Percentiles rank a stretch among this genome's conserved stretches.
Conservation (phyloP, 2,888 invertebrate species). For the Orthonychiurus folsomi region DNA sequence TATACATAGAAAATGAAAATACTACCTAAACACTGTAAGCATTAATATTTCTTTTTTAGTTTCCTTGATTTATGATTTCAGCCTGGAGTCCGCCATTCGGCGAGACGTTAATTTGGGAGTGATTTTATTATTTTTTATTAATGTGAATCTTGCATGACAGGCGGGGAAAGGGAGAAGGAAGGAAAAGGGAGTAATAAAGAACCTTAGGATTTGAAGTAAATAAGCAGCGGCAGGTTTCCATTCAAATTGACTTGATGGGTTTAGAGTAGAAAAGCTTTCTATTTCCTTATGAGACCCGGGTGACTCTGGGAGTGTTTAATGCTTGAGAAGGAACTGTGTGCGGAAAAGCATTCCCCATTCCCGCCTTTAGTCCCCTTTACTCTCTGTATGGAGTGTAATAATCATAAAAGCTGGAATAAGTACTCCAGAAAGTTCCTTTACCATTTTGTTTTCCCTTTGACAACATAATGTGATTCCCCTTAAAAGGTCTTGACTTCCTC, state of each 20-base stretch:
- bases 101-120: too few species aligned
- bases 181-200: background rate
- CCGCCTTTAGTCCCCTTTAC: too few species aligned
- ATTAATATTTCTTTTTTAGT: too few species aligned
- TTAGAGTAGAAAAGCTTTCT: background rate
- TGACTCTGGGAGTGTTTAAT: too few species aligned
- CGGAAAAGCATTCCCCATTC: too few species aligned
- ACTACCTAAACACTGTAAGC: too few species aligned
- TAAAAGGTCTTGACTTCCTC: background rate
- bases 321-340: too few species aligned
- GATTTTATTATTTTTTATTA: conserved; percentile 24
- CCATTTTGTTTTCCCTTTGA: background rate
- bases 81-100: too few species aligned
- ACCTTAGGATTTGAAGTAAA: background rate
- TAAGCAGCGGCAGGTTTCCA: background rate
- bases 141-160: conserved; percentile 25
- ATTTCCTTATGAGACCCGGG: background rate
- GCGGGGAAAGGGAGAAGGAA: background rate
- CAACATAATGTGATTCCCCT: background rate
- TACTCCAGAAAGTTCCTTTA: background rate
- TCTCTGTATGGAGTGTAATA: background rate
- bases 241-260: background rate
- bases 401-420: background rate
- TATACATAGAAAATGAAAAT: too few species aligned
- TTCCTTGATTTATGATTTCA: too few species aligned